Evolutionary conservation across 30 jellyfish, hydroid and myxozoan genomes (phyloP), one percentile per base, ranked within the genome.

Genomic region (Catostylus mosaicus): DNA sequence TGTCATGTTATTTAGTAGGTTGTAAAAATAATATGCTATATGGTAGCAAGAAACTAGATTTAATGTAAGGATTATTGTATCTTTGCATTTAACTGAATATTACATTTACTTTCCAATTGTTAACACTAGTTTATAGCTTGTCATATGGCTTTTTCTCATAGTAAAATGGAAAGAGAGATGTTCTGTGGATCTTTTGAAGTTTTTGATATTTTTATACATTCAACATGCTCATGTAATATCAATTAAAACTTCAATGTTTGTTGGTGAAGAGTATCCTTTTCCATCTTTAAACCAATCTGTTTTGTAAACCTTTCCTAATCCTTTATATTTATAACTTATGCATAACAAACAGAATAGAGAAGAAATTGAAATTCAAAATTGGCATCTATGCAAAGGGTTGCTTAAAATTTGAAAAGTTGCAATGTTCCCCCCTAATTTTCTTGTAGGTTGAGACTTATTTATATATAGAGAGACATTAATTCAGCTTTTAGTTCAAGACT

Each of bases 241-340:
- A 2, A 34, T 93, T 16, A 93, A 93, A 62, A 35, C 96, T 14
- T 72, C 96, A 36, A 62, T 93, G 90, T 96, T 93, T 11, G 83
- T 91, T 10, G 98, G 98, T 0, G 98, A 93, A 51, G 98, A 87
- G 97, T 93, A 93, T 78, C 98, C 95, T 77, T 78, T 87, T 22
- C 24, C 18, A 24, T 43, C 12, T n/a, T n/a, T n/a, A n/a, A n/a
- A n/a, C n/a, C n/a, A n/a, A n/a, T n/a, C n/a, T n/a, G n/a, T n/a
- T n/a, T n/a, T n/a, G n/a, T n/a, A n/a, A n/a, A n/a, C n/a, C n/a
- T n/a, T n/a, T n/a, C n/a, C n/a, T n/a, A n/a, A n/a, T n/a, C n/a
- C n/a, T n/a, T n/a, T n/a, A n/a, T n/a, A n/a, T n/a, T n/a, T n/a
- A n/a, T n/a, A n/a, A n/a, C n/a, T n/a, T n/a, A n/a, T n/a, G n/a